These are phyloP conservation scores for Malurus melanocephalus DNA, from an alignment of 2,113 vertebrate genomes.

Conservation along the genomic window DNA sequence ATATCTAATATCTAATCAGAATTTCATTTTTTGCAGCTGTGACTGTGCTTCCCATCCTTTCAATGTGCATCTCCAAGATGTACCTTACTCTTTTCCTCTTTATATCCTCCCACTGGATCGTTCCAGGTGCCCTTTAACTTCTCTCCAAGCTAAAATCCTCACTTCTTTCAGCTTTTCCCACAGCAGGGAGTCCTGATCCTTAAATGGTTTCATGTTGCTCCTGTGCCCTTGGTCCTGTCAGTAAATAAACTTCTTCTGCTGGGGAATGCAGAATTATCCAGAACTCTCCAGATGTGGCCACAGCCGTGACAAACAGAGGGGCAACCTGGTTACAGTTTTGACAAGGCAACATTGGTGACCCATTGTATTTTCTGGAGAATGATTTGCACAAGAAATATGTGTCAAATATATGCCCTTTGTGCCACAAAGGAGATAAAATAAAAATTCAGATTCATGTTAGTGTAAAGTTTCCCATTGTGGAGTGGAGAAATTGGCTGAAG, in stretches of 20 bases:
- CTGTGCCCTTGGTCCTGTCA: not conserved
- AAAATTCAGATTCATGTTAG: not conserved
- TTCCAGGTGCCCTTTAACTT: not conserved
- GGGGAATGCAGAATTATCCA: not conserved
- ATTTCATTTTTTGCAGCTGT: not conserved
- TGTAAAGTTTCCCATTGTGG: not conserved
- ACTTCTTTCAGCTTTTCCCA: not conserved
- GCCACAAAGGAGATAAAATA: not conserved
- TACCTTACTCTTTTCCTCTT: not conserved
- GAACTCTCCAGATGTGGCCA: not conserved
- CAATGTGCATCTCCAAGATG: not conserved
- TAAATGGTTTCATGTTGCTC: not conserved
- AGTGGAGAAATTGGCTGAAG: not conserved
- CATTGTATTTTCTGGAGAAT: not conserved
- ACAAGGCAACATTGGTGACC: not conserved
- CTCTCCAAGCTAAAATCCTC: accelerated
- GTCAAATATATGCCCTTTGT: not conserved
- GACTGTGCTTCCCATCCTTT: not conserved
- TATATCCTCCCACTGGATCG: accelerated
- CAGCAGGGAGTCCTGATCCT: not conserved
- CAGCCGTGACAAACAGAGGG: not conserved
- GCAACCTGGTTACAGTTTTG: not conserved
- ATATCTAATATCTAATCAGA: not conserved
- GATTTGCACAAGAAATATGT: not conserved
- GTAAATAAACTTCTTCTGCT: not conserved